Evolutionary conservation across 2,113 vertebrate species (phyloP).

Genomic region (Amblyornis subalaris): DNA sequence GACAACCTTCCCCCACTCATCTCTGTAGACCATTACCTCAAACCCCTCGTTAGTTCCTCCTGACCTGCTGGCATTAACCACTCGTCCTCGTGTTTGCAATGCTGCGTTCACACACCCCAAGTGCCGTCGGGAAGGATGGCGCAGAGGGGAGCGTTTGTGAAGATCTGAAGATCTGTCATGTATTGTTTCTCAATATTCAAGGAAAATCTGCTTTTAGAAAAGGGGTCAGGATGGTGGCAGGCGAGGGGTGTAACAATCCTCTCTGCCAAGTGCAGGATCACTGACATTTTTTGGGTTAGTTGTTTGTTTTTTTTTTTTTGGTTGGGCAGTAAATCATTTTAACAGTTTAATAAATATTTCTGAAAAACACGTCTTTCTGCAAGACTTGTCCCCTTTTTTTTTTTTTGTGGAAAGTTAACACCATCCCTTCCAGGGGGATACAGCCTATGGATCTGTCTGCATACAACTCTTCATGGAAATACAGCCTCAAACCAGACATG

Average conservation of each 20-base stretch:
- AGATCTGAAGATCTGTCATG: neutral
- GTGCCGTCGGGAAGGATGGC: neutral
- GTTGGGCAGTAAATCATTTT: constrained; percentile 49
- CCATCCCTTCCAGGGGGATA: neutral
- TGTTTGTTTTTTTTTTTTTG: neutral
- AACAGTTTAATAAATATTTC: constrained; percentile 67
- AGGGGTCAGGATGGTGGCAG: neutral
- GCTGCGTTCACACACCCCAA: neutral
- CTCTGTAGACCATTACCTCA: neutral
- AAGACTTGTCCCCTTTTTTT: neutral
- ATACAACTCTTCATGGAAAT: neutral
- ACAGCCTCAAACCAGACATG: neutral
- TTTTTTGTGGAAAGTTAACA: neutral
- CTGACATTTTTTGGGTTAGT: neutral
- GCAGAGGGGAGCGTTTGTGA: accelerated
- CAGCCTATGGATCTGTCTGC: neutral
- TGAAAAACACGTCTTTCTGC: constrained; percentile 4
- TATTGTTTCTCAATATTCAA: neutral
- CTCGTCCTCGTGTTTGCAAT: neutral
- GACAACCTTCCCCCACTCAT: neutral
- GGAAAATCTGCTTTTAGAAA: neutral
- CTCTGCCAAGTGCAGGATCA: constrained; percentile 3
- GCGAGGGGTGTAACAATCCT: neutral
- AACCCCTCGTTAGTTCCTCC: neutral
- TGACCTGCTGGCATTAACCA: neutral